Percentiles rank a stretch among this genome's conserved stretches.
Evolutionary conservation across 2,113 vertebrate genomes (phyloP).

Genomic region (Otocyon megalotis): DNA sequence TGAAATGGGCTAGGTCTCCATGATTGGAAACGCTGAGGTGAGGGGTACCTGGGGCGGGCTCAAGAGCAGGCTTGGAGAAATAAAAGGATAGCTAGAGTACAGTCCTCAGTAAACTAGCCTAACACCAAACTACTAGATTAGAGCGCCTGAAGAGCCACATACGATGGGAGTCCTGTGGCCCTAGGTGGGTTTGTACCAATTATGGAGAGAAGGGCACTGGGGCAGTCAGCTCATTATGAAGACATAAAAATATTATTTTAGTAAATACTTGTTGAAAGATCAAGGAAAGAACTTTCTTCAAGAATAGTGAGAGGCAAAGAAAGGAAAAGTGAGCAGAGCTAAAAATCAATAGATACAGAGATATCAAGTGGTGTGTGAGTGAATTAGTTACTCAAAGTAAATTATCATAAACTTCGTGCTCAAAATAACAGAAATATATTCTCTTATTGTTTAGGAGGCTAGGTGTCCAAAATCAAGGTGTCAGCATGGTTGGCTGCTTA

Average conservation of each 20-base stretch:
- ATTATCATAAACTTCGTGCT: not conserved
- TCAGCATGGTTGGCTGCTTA: not conserved
- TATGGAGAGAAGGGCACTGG: not conserved
- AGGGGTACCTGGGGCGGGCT: rapidly evolving
- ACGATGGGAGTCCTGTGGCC: not conserved
- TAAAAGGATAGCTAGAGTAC: not conserved
- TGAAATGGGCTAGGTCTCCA: not conserved
- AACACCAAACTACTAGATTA: not conserved
- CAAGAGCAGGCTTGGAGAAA: rapidly evolving
- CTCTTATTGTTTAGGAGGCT: not conserved
- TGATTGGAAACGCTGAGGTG: not conserved
- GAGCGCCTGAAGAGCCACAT: not conserved
- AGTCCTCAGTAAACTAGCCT: not conserved
- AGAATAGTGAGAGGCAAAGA: not conserved
- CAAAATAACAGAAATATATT: not conserved
- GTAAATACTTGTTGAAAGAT: not conserved
- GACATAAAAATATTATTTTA: not conserved
- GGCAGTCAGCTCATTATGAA: not conserved
- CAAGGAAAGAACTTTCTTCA: not conserved
- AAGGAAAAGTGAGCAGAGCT: not conserved
- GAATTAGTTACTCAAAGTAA: not conserved
- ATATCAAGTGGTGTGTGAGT: not conserved
- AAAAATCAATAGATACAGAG: not conserved
- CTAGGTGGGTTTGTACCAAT: not conserved
- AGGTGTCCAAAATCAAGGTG: not conserved